phyloP scores from a whole-genome alignment of 2,113 vertebrate genomes.

The Forbesichthys agassizii region DNA sequence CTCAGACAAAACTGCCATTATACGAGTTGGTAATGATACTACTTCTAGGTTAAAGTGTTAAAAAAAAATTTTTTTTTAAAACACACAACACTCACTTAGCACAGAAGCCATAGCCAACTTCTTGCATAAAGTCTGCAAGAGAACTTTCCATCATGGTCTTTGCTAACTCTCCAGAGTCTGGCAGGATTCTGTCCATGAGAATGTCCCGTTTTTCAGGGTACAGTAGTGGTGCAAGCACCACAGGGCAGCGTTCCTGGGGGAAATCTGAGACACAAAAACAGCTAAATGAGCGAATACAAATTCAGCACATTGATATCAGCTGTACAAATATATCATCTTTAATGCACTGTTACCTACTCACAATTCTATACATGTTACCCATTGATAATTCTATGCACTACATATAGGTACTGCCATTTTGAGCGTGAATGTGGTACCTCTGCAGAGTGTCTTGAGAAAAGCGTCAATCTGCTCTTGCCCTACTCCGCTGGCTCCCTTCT shows the following conservation, averaged over 20 bases:
- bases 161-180: slow-evolving; percentile 98
- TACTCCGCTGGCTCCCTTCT: slow-evolving; percentile 98
- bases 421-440: slow-evolving; percentile 79
- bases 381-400: neutral
- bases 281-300: slow-evolving; percentile 3
- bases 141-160: slow-evolving; percentile 99
- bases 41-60: no score
- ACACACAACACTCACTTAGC: slow-evolving; percentile 78
- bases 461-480: slow-evolving; percentile 99
- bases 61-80: no score
- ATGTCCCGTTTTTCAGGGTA: slow-evolving; percentile 99
- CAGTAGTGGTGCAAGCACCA: slow-evolving; percentile 99
- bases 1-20: no score
- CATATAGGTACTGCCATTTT: neutral
- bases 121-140: slow-evolving; percentile 98
- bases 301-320: neutral
- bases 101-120: slow-evolving; percentile 99
- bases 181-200: slow-evolving; percentile 99
- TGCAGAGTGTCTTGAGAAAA: slow-evolving; percentile 98
- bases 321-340: neutral
- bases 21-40: no score
- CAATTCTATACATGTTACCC: neutral
- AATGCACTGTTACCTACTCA: neutral
- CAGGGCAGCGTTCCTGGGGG: slow-evolving; percentile 97
- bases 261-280: slow-evolving; percentile 83